Percentiles rank a stretch among this genome's conserved stretches.
Evolutionary conservation across 2,888 invertebrate genomes (phyloP).

Genomic region (Stegophylla sp.): DNA sequence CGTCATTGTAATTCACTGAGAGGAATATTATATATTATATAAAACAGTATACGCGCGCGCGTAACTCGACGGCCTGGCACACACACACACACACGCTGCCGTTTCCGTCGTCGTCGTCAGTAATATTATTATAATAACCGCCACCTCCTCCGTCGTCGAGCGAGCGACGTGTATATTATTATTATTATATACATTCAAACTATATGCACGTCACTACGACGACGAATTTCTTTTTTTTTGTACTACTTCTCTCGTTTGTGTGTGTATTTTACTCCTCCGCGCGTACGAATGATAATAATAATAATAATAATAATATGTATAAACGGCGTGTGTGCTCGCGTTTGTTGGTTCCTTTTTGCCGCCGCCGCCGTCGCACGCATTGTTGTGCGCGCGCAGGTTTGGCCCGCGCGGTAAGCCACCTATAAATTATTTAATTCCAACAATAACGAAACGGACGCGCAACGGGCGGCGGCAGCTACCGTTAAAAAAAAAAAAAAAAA

Average conservation of each 20-base stretch:
- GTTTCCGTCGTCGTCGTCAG: no score
- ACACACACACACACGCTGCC: neutral
- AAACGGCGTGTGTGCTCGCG: neutral
- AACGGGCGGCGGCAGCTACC: neutral
- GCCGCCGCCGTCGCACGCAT: neutral
- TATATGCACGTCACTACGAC: no score
- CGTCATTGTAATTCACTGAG: no score
- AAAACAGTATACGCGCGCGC: no score
- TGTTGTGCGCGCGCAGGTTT: constrained; percentile 2
- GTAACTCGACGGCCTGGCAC: no score
- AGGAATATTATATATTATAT: no score
- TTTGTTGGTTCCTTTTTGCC: constrained; percentile 20
- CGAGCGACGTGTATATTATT: neutral
- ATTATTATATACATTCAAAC: neutral
- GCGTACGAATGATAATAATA: neutral
- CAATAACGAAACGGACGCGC: constrained; percentile 41
- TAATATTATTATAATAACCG: no score
- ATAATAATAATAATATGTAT: neutral
- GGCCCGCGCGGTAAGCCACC: constrained; percentile 39
- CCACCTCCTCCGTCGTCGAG: no score
- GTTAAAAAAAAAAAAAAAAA: constrained; percentile 33
- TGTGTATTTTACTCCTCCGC: constrained; percentile 34
- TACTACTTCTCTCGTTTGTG: neutral
- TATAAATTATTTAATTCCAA: constrained; percentile 54
- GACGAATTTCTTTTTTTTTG: no score